phyloP scores from a whole-genome alignment of 2,888 invertebrate genomes.

The Halictus ligatus region DNA sequence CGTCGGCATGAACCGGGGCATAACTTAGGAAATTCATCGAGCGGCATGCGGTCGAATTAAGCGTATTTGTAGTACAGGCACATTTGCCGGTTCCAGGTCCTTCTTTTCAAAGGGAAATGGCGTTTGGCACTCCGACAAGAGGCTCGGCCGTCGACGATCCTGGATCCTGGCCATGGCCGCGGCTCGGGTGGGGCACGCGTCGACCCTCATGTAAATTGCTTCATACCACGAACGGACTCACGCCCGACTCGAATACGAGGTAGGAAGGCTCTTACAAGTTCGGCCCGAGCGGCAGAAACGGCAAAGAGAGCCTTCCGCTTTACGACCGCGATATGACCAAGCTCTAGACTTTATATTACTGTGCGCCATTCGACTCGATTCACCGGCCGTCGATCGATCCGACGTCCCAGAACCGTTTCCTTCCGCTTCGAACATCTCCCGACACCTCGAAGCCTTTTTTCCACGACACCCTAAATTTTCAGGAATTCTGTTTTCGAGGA shows the following conservation, averaged over 20 bases:
- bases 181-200: conserved; percentile 53
- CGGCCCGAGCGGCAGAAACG: conserved; percentile 65
- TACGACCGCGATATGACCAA: conserved; percentile 79
- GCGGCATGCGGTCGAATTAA: conserved; percentile 39
- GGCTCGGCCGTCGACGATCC: conserved; percentile 34
- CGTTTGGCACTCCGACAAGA: conserved; percentile 50
- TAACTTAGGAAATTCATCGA: conserved; percentile 31
- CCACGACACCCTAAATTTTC: neutral
- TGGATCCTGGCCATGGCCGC: conserved; percentile 54
- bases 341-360: conserved; percentile 80
- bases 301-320: conserved; percentile 74
- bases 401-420: conserved; percentile 31
- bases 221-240: conserved; percentile 68
- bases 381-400: conserved; percentile 57
- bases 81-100: conserved; percentile 41
- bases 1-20: neutral
- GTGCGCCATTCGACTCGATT: conserved; percentile 62
- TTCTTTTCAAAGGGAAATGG: conserved; percentile 43
- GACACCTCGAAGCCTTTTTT: neutral
- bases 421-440: neutral
- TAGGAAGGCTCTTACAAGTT: conserved; percentile 69
- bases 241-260: conserved; percentile 62
- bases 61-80: conserved; percentile 52
- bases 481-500: neutral
- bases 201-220: conserved; percentile 77